These are phyloP conservation scores for Pseudotriccus pelzelni DNA, from an alignment of 2,797 vertebrate species.

Conservation along the genomic window DNA sequence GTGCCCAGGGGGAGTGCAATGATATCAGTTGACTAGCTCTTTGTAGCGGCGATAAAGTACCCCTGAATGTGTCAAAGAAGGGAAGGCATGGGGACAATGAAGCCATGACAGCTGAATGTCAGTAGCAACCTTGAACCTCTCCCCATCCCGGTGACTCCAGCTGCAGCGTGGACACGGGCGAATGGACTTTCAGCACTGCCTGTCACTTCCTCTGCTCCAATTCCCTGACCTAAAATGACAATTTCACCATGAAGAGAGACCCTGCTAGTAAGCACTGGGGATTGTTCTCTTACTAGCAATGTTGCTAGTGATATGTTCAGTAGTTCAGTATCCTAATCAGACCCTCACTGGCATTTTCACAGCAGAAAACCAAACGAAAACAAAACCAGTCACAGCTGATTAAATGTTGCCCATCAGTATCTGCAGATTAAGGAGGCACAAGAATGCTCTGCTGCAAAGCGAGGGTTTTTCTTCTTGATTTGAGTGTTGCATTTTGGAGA, in stretches of 20 bases:
- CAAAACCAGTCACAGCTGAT: not conserved
- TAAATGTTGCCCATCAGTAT: conserved; percentile 2
- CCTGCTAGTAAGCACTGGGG: conserved; percentile 41
- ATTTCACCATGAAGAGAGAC: conserved; percentile 41
- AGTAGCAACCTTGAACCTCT: conserved; percentile 86
- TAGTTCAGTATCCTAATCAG: conserved; percentile 68
- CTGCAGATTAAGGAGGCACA: not conserved
- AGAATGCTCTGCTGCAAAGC: not conserved
- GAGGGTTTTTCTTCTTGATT: conserved; percentile 3
- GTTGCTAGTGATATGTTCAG: conserved; percentile 50
- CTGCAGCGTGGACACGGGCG: conserved; percentile 38
- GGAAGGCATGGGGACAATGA: conserved; percentile 79
- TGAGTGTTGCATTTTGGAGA: not conserved
- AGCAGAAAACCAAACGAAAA: conserved; percentile 50
- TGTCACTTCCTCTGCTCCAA: conserved; percentile 37
- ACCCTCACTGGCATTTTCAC: conserved; percentile 19
- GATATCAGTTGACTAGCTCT: conserved; percentile 81
- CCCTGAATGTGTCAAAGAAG: conserved; percentile 73
- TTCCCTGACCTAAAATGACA: conserved; percentile 38
- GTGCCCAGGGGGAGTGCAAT: conserved; percentile 67
- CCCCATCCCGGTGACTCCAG: conserved; percentile 81
- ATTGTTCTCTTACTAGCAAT: conserved; percentile 49
- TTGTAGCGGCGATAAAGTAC: conserved; percentile 74
- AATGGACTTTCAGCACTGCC: conserved; percentile 39
- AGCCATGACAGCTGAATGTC: conserved; percentile 84